Evolutionary conservation across 1,140 invertebrate species (phyloP), one percentile per base, ranked within the genome.

Genomic region (Calycopis cecrops): DNA sequence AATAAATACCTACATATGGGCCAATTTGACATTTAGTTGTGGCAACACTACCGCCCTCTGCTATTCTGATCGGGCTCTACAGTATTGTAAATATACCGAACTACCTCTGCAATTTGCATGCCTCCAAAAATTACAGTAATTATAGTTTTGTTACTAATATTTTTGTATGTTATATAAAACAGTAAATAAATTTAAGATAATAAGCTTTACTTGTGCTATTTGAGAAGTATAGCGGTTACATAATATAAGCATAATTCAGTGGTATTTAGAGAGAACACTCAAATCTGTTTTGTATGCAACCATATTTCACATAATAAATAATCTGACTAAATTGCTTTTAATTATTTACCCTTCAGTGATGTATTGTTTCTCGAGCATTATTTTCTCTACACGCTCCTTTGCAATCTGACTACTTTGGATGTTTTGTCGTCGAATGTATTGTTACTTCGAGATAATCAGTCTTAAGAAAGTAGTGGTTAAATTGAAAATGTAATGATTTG

Each of bases 281-380:
- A 67, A 76, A 74, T 74, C 69, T 68, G 73, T 76, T 67, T 71
- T 77, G 66, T 79, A 73, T 71, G 73, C 68, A 73, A 71, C 63
- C 62, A 75, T 69, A 70, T 68, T 77, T 69, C 63, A 75, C 73
- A 76, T 78, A 81, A 82, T 83, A 81, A 81, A 83, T 73, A 76
- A 79, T 79, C 78, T 84, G 77, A 79, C 72, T 81, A 81, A 65
- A 52, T 44, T 17, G 56, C 11, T 28, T 63, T 65, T 69, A 57
- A 62, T 60, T 67, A 57, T 54, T 33, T n/a, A 28, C 2, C 6
- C 6, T 28, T 28, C 21, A 28, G 6, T 3, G 21, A n/a, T n/a
- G n/a, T n/a, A n/a, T n/a, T 28, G 21, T 3, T 28, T 28, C 6
- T 28, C 6, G 21, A 2, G 6, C 21, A 28, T 6, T 3, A 28